A percentile compares a stretch with the other conserved stretches of the same genome.
phyloP scores from a whole-genome alignment of 2,888 invertebrate species.

The Tillus elongatus region DNA sequence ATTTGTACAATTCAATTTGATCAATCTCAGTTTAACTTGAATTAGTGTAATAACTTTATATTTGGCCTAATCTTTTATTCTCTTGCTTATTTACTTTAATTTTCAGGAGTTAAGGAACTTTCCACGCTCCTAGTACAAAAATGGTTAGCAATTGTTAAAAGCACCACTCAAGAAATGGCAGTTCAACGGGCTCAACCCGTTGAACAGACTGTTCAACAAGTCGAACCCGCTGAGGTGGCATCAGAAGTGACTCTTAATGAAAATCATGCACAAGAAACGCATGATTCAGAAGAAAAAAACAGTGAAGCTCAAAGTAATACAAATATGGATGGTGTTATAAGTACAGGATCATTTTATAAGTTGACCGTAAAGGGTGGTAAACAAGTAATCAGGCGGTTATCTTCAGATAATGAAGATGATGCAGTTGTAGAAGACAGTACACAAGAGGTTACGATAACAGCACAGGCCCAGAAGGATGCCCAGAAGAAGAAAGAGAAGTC shows the following conservation, averaged over 20 bases:
- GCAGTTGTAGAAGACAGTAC: conserved; percentile 14
- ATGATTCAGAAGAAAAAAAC: background rate
- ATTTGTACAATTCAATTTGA: too few species aligned
- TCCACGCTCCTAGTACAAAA: conserved; percentile 78
- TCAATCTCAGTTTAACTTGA: too few species aligned
- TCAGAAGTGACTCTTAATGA: conserved; percentile 8
- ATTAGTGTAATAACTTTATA: too few species aligned
- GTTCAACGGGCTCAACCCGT: conserved; percentile 10
- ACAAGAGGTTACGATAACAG: conserved; percentile 11
- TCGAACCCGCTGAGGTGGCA: conserved; percentile 10
- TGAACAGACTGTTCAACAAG: background rate
- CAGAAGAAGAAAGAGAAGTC: conserved; percentile 18
- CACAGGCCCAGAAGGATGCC: conserved; percentile 22
- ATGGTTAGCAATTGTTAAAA: conserved; percentile 84
- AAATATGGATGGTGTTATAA: conserved; percentile 19
- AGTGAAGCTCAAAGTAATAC: conserved; percentile 8
- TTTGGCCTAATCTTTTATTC: conserved; percentile 9
- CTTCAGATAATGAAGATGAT: conserved; percentile 31
- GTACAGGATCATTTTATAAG: conserved; percentile 45
- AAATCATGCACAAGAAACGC: conserved; percentile 9
- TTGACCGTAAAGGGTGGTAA: conserved; percentile 65
- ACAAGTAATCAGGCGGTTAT: conserved; percentile 55
- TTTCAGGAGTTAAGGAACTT: conserved; percentile 65
- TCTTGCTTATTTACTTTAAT: conserved; percentile 9
- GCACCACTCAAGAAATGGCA: conserved; percentile 26